Conservation (phyloP, 2,113 vertebrate genomes). For the Prunella himalayana region DNA sequence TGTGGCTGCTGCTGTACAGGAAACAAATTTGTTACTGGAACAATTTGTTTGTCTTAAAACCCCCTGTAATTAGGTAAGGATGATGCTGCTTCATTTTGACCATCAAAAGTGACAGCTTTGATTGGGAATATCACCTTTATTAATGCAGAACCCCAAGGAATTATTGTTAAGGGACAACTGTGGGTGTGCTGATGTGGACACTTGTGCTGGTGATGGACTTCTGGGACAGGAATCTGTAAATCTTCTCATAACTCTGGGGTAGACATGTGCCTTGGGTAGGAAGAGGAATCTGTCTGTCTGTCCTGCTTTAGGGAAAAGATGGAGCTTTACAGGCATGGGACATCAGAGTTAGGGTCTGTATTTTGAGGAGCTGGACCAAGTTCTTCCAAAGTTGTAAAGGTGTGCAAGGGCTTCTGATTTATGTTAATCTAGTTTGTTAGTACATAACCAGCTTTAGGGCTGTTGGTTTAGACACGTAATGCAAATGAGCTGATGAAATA, state of each 20-base stretch:
- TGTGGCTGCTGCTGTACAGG: background rate
- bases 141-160: background rate
- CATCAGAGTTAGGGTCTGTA: background rate
- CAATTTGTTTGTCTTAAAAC: background rate
- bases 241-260: background rate
- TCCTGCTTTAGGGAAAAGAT: background rate
- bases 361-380: background rate
- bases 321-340: rapidly evolving
- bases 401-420: background rate
- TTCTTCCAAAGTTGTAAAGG: background rate
- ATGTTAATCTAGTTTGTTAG: background rate
- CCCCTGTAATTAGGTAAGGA: background rate
- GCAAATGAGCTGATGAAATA: background rate
- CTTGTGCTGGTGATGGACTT: background rate
- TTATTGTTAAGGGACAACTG: background rate
- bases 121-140: background rate
- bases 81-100: background rate
- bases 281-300: background rate
- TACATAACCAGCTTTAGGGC: background rate
- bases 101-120: background rate
- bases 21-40: background rate
- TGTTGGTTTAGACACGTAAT: background rate
- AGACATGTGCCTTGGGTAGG: rapidly evolving
- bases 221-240: background rate
- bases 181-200: rapidly evolving